Evolutionary conservation across 2,113 vertebrate genomes (phyloP).

Genomic region (Fukomys damarensis): DNA sequence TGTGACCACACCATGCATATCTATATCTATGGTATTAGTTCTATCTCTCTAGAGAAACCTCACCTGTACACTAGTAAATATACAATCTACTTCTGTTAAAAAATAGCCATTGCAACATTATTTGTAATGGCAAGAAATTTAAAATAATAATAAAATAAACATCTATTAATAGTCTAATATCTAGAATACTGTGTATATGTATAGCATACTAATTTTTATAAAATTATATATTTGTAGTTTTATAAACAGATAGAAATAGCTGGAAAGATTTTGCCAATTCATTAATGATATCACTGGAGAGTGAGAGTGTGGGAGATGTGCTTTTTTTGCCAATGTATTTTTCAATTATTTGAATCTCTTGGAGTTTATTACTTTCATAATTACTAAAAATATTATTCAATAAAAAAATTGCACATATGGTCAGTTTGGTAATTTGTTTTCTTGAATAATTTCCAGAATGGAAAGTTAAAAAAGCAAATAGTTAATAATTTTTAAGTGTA

Average conservation of each 20-base stretch:
- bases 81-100: not conserved
- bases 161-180: not conserved
- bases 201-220: not conserved
- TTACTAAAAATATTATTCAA: constrained; percentile 26
- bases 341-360: constrained; percentile 10
- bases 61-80: not conserved
- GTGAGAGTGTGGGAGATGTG: not conserved
- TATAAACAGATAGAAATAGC: not conserved
- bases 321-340: not conserved
- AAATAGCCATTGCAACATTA: not conserved
- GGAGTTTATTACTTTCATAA: not conserved
- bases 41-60: not conserved
- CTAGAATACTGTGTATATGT: not conserved
- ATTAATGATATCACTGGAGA: not conserved
- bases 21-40: not conserved
- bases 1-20: not conserved
- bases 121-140: constrained; percentile 1
- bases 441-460: not conserved
- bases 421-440: not conserved
- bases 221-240: not conserved
- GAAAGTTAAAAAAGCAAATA: constrained; percentile 16
- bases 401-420: not conserved
- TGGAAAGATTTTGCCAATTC: not conserved
- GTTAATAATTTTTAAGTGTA: constrained; percentile 20
- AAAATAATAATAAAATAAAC: constrained; percentile 56